Evolutionary conservation across 1,140 invertebrate genomes (phyloP).

Genomic region (Sesamia nonagrioides): DNA sequence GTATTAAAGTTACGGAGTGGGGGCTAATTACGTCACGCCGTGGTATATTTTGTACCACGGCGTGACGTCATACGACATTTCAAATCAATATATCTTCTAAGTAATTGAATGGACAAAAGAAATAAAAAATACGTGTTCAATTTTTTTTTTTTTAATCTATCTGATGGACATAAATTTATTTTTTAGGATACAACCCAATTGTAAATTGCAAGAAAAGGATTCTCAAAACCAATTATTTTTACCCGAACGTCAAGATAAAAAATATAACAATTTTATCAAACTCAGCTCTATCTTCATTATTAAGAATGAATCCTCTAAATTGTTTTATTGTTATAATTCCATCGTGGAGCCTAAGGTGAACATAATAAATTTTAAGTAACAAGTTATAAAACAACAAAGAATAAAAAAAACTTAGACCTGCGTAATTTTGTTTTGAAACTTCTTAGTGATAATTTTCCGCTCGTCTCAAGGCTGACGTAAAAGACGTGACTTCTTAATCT

Average conservation of each 20-base stretch:
- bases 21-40: no score
- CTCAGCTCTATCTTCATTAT: not conserved
- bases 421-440: conserved; percentile 62
- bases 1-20: no score
- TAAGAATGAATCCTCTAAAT: not conserved
- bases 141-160: no score
- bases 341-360: not conserved
- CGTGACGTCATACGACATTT: no score
- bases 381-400: conserved; percentile 23
- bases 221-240: not conserved
- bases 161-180: no score
- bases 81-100: no score
- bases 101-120: no score
- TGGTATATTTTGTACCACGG: no score
- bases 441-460: conserved; percentile 49
- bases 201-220: not conserved
- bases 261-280: not conserved
- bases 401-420: conserved; percentile 57
- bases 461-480: conserved; percentile 18
- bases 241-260: no score
- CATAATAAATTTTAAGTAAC: conserved; percentile 37
- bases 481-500: conserved; percentile 28
- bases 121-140: no score
- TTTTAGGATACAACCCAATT: no score
- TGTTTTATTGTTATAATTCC: conserved; percentile 18